A percentile compares a stretch with the other conserved stretches of the same genome.
phyloP scores from a whole-genome alignment of 2,888 invertebrate species.

The Trimorus sp. region DNA sequence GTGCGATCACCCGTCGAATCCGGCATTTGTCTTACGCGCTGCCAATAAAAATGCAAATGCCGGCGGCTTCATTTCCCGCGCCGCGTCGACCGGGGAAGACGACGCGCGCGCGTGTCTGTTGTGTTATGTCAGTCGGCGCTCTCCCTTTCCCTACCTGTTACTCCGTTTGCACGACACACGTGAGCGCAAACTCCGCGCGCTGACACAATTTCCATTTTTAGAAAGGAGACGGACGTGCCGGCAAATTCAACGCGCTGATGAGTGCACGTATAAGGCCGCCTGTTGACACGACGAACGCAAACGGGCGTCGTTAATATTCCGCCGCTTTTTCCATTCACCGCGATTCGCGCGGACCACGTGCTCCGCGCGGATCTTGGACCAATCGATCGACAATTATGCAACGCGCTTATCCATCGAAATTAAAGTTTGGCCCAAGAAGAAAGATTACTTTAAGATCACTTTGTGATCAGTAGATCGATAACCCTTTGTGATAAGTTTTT shows the following conservation, averaged over 20 bases:
- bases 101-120: constrained; percentile 23
- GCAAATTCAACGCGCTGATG: constrained; percentile 54
- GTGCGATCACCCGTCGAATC: constrained; percentile 30
- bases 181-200: constrained; percentile 42
- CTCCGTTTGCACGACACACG: constrained; percentile 50
- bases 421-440: too few relatives aligned
- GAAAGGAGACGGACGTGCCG: constrained; percentile 62
- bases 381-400: constrained; percentile 45
- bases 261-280: constrained; percentile 54
- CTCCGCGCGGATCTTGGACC: constrained; percentile 38
- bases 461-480: too few relatives aligned
- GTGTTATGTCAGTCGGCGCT: constrained; percentile 40
- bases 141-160: constrained; percentile 52
- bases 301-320: constrained; percentile 32
- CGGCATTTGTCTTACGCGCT: constrained; percentile 40
- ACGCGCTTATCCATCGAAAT: neutral
- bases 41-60: constrained; percentile 64
- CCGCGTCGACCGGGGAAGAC: constrained; percentile 38
- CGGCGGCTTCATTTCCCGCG: constrained; percentile 41
- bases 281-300: constrained; percentile 52
- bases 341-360: constrained; percentile 45
- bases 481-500: too few relatives aligned
- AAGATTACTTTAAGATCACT: too few relatives aligned
- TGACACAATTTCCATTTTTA: constrained; percentile 68
- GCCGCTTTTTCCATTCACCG: constrained; percentile 40